Evolutionary conservation across 2,888 invertebrate species (phyloP), one percentile per base, ranked within the genome.

Genomic region (Drosophila subsilvestris): DNA sequence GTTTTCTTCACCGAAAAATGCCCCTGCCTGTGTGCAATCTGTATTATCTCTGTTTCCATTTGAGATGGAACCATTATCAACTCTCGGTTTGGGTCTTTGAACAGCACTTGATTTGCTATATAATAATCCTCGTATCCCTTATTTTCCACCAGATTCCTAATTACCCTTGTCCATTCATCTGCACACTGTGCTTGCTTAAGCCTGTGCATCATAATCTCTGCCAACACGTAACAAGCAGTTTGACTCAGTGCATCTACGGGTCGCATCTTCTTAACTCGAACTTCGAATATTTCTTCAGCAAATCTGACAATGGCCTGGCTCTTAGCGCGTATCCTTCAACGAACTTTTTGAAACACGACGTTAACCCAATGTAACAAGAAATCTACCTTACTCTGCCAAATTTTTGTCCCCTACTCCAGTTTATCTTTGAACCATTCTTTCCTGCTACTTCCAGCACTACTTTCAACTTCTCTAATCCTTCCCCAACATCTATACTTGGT

Each of bases 61-160:
- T 54, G 42, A n/a, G 22, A 22, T n/a, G 63, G 58, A 10, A 69
- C 54, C 2, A 63, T 58, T 53, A 66, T 32, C 17, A 53, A 37
- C n/a, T 51, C 45, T n/a, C 14, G 18, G 32, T 48, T 32, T 5
- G 53, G 58, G 14, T 53, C 53, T 10, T 65, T 65, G 8, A 37
- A 65, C 43, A 53, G 53, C 7, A 59, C 18, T 37, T 55, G 42
- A 29, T 51, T 51, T 12, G 37, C 51, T 14, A 54, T 58, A 27
- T 62, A 47, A 29, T 43, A 68, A 25, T 51, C 32, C 17, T 62
- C 53, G 29, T 43, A 48, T 12, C 45, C 25, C 18, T 59, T 2
- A 20, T 20, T 20, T 20, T 20, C 20, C 20, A 20, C 20, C 20
- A 1, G 20, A 20, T 20, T 20, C 20, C 20, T 20, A 20, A 20